Evolutionary conservation across 2,797 vertebrate species (phyloP).

Genomic region (Labeo calbasu): DNA sequence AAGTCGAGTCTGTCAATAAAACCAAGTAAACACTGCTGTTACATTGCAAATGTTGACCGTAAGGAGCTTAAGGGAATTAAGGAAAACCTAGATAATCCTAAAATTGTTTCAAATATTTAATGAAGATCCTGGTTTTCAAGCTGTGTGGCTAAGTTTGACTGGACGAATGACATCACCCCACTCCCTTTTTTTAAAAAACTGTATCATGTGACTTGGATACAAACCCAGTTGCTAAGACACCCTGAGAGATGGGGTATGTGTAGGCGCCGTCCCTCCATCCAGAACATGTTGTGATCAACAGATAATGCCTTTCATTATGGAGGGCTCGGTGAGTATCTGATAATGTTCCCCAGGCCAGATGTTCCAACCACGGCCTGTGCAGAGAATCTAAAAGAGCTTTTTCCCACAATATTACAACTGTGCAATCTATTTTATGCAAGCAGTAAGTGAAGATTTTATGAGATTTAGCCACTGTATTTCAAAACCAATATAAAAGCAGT

Average conservation of each 20-base stretch:
- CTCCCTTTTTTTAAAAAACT: neutral
- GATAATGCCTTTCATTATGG: constrained; percentile 63
- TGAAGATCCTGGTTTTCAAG: neutral
- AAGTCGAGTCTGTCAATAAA: neutral
- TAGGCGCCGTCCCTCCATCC: constrained; percentile 45
- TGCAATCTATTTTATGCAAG: neutral
- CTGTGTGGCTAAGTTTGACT: neutral
- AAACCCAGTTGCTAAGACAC: constrained; percentile 56
- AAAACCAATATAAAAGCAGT: neutral
- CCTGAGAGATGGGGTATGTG: constrained; percentile 39
- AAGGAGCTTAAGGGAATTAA: constrained; percentile 16
- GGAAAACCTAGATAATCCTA: neutral
- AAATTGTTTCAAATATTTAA: neutral
- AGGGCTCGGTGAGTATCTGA: constrained; percentile 50
- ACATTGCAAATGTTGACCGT: neutral
- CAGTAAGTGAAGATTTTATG: neutral
- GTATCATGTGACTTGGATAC: constrained; percentile 43
- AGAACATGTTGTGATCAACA: constrained; percentile 57
- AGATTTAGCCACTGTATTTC: neutral
- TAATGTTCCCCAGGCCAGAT: constrained; percentile 53
- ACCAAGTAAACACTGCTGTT: neutral
- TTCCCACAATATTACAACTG: neutral
- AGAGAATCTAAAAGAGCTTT: constrained; percentile 16
- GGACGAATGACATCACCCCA: neutral
- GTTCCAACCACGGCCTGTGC: constrained; percentile 20